Evolutionary conservation across 2,888 invertebrate genomes (phyloP), one percentile per base, ranked within the genome.

Genomic region (Eupithecia abbreviata): DNA sequence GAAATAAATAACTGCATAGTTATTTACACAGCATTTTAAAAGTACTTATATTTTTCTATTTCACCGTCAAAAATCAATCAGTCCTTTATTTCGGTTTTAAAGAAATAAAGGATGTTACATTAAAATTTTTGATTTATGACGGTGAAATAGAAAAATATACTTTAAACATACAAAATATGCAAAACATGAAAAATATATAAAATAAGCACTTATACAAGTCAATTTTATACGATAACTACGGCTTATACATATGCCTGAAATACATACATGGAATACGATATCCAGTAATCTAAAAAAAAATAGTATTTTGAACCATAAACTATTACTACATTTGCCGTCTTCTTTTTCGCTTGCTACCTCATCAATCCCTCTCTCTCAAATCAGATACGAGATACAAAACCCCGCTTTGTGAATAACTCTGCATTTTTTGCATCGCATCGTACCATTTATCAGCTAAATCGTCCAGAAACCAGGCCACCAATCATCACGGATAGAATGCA

Each of bases 391-490:
- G 43, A 67, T 67, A 67, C 43, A 43, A 67, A 67, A 67, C 62
- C 12, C 30, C 18, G 62, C 30, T 62, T 62, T 30, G 62, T 30
- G 68, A 68, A 68, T 10, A 68, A 45, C 68, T 68, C 45, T 68
- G 42, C 68, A 68, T 45, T 68, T 68, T 68, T 68, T 45, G 68
- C 68, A 45, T n/a, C 42, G 45, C 9, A 68, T 68, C 68, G 42
- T 45, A n/a, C 43, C 66, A 45, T 45, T n/a, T 43, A 68, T 68
- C 68, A 68, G 68, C 68, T 51, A 55, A 73, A 73, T 73, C 73
- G 73, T 45, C 13, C 68, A 73, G 45, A 73, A 68, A 55, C 58
- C 55, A 58, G 73, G 55, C 30, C 43, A 58, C 55, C 45, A 62
- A 65, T 70, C 72, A 72, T 43, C 12, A 62, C 62, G 62, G 10